phyloP scores from a whole-genome alignment of 2,113 vertebrate species.

The Myiozetetes cayanensis region DNA sequence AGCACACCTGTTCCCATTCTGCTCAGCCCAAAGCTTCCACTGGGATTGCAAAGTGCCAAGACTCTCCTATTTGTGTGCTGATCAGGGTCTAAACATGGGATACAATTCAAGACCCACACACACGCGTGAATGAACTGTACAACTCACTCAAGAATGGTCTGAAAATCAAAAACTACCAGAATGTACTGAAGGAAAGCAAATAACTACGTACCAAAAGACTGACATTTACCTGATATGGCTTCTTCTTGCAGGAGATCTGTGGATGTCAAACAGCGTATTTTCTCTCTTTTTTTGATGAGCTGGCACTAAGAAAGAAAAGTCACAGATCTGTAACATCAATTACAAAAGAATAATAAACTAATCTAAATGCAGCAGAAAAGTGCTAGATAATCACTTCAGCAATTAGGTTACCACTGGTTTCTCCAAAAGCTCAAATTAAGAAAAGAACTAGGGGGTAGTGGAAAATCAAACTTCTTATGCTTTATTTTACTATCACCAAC shows the following conservation, averaged over 20 bases:
- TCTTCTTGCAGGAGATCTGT: constrained; percentile 97
- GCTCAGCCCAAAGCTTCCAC: neutral
- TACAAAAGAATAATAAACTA: neutral
- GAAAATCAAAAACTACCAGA: neutral
- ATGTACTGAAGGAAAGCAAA: neutral
- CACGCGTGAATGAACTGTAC: accelerated
- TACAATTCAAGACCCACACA: neutral
- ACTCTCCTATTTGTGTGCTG: neutral
- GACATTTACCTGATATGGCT: constrained; percentile 92
- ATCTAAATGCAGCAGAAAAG: neutral
- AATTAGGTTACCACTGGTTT: neutral
- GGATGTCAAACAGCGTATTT: constrained; percentile 94
- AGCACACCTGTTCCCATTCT: neutral
- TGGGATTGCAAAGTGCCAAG: neutral
- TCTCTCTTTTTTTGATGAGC: constrained; percentile 96
- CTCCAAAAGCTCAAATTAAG: neutral
- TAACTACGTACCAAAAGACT: neutral
- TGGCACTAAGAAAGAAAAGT: constrained; percentile 79
- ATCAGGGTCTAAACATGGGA: neutral
- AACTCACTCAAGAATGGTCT: neutral
- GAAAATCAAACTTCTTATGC: neutral
- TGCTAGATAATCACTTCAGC: neutral
- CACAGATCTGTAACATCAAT: neutral
- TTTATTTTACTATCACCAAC: neutral
- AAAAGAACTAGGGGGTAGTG: neutral